Conservation (phyloP, 2,113 vertebrate species). For the Columba janthina region DNA sequence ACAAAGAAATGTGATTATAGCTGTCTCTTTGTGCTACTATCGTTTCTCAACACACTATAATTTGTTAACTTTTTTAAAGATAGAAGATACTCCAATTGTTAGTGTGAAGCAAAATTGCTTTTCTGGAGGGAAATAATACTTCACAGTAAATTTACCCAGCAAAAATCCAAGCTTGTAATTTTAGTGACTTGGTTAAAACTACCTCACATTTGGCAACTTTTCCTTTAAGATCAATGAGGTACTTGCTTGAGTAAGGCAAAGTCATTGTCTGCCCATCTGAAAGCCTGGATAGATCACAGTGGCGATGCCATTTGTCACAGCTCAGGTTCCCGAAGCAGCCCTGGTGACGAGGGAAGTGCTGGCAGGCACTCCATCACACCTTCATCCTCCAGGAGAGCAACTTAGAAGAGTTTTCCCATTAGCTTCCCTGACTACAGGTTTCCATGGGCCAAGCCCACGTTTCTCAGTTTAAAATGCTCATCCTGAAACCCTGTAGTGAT, state of each 20-base stretch:
- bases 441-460: not conserved
- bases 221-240: not conserved
- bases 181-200: constrained; percentile 1
- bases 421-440: not conserved
- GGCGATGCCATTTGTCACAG: not conserved
- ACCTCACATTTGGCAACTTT: not conserved
- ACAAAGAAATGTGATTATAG: constrained; percentile 39
- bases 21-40: constrained; percentile 30
- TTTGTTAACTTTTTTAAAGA: constrained; percentile 27
- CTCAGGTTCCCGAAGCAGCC: not conserved
- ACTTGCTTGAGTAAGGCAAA: not conserved
- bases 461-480: not conserved
- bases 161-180: constrained; percentile 7
- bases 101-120: constrained; percentile 22
- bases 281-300: not conserved
- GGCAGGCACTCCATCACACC: not conserved
- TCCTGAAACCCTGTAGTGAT: not conserved
- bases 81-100: constrained; percentile 26
- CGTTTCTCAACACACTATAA: constrained; percentile 28
- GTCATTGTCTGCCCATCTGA: not conserved
- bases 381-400: not conserved
- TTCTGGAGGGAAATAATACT: constrained; percentile 5
- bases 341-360: not conserved
- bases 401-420: not conserved
- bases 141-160: constrained; percentile 17